Evolutionary conservation across 1,140 invertebrate species (phyloP), one percentile per base, ranked within the genome.

Genomic region (Vanessa tameamea): DNA sequence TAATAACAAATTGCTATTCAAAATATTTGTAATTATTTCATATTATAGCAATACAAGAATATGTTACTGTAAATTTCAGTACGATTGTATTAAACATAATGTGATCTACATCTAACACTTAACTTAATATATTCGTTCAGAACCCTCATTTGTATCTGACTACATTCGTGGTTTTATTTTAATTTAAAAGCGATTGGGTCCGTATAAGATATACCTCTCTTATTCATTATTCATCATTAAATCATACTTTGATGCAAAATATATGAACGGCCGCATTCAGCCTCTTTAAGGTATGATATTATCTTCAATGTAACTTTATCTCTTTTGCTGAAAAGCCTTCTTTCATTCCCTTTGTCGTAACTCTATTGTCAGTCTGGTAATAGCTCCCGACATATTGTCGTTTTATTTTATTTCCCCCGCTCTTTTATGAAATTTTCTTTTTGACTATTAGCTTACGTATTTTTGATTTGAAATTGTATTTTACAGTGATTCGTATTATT

Each of bases 311-410:
- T 88, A 91, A 89, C 85, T 86, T 89, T 84, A 89, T 85, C 80
- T 84, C 81, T 75, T 75, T 81, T 79, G 65, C 75, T 78, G 79
- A 80, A 80, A 79, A 87, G 84, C 80, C 82, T 81, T 89, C 84
- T 84, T 82, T 85, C 81, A 82, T 86, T 85, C 82, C 82, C 85
- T 91, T 91, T 90, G 88, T 89, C 82, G 78, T 75, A 77, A 71
- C 78, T 80, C 88, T 76, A 88, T 89, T 90, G 88, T 90, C 73
- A 82, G 79, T 81, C 72, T 77, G 61, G 82, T 87, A 85, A 86
- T 88, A 83, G 84, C 83, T 83, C 75, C 80, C 77, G 77, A 86
- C 88, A 86, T 90, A 89, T 89, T 87, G 82, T 83, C 83, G 80
- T 89, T 84, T 88, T 87, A 88, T 90, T 87, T 87, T 82, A 82